Conservation (phyloP, 2,113 vertebrate genomes). For the Formicarius rufipectus region DNA sequence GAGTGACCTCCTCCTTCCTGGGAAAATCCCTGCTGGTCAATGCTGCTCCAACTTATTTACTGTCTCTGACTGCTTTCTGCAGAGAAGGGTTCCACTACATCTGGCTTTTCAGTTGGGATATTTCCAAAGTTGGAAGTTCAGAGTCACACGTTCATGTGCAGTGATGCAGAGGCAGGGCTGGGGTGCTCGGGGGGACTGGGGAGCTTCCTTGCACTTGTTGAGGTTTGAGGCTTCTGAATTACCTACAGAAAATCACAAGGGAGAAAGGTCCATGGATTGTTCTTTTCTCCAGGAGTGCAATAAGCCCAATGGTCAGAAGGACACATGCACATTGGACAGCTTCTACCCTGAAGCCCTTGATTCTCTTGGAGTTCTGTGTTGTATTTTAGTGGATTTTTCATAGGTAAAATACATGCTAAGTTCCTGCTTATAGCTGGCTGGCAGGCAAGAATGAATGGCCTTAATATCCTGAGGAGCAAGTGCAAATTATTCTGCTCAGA, state of each 20-base stretch:
- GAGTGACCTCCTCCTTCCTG: fast-evolving
- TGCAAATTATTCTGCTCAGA: background rate
- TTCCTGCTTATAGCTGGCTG: background rate
- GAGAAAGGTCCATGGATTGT: background rate
- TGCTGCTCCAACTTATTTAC: background rate
- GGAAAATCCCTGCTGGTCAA: background rate
- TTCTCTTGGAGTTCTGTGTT: background rate
- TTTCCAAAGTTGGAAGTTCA: fast-evolving
- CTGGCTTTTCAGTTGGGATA: background rate
- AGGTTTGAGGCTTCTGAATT: background rate
- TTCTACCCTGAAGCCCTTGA: background rate
- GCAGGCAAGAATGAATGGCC: background rate
- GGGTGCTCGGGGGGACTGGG: background rate
- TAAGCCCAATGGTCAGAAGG: background rate
- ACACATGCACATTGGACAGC: background rate
- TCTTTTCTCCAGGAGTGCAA: background rate
- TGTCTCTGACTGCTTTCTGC: background rate
- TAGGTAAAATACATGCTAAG: background rate
- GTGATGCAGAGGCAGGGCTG: background rate
- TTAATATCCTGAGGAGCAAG: background rate
- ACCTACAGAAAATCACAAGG: background rate
- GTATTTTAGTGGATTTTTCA: background rate
- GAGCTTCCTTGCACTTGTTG: background rate
- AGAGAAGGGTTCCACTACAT: background rate
- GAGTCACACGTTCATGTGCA: background rate